Evolutionary conservation across 1,140 invertebrate species (phyloP).

Genomic region (Zaprionus tsacasi): DNA sequence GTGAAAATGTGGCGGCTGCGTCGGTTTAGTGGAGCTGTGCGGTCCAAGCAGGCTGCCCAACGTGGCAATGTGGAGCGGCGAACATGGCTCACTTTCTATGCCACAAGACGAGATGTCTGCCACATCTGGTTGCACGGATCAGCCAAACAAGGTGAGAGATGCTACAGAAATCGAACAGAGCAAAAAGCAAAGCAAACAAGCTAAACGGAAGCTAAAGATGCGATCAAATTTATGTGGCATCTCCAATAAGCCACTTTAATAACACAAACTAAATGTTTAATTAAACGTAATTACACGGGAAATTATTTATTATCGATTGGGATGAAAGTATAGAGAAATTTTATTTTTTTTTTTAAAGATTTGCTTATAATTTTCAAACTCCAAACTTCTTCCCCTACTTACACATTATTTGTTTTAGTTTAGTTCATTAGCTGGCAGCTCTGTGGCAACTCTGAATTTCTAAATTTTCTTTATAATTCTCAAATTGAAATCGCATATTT

Average conservation of each 20-base stretch:
- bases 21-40: slow-evolving; percentile 44
- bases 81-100: slow-evolving; percentile 5
- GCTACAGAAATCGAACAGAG: neutral
- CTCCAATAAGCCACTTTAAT: neutral
- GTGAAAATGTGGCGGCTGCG: slow-evolving; percentile 35
- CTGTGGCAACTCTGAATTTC: no score
- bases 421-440: no score
- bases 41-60: slow-evolving; percentile 2
- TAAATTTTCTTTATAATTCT: no score
- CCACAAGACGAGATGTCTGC: slow-evolving; percentile 2
- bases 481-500: no score
- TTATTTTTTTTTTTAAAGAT: neutral
- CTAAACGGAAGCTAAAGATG: neutral
- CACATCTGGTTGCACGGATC: neutral
- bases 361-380: no score
- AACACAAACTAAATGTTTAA: neutral
- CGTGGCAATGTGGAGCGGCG: slow-evolving; percentile 8
- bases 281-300: neutral
- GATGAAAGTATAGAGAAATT: neutral
- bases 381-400: no score
- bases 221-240: neutral
- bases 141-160: neutral
- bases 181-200: no score
- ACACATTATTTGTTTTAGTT: no score
- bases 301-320: neutral